These are phyloP conservation scores for Hybos culiciformis DNA, from an alignment of 2,888 invertebrate genomes.

Conservation along the genomic window DNA sequence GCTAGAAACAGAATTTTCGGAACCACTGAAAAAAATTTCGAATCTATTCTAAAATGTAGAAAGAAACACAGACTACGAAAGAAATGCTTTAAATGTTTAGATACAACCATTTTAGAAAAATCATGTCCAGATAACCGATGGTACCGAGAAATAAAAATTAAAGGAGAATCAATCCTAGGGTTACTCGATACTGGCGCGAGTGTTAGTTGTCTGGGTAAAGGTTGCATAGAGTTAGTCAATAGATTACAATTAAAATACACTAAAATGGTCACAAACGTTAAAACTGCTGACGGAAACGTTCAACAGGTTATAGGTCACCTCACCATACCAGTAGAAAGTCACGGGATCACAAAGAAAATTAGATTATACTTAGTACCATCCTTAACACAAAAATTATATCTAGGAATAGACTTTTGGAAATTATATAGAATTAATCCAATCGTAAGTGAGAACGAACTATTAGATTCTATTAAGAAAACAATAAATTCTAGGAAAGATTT, in stretches of 20 bases:
- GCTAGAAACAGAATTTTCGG: too few relatives aligned
- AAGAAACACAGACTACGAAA: too few relatives aligned
- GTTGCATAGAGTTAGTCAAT: slow-evolving; percentile 8
- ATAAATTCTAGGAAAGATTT: too few relatives aligned
- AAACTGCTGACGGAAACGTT: slow-evolving; percentile 11
- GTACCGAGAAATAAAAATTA: slow-evolving; percentile 2
- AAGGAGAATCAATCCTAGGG: slow-evolving; percentile 7
- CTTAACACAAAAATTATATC: background rate
- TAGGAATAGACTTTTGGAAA: background rate
- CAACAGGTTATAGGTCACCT: slow-evolving; percentile 9
- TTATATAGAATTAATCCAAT: background rate
- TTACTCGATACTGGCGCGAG: slow-evolving; percentile 11
- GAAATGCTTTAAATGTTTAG: too few relatives aligned
- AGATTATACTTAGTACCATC: background rate
- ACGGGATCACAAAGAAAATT: background rate
- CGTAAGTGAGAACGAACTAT: too few relatives aligned
- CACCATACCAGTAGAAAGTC: slow-evolving; percentile 3
- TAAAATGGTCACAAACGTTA: background rate
- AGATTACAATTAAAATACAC: background rate
- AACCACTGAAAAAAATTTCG: too few relatives aligned
- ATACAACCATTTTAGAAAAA: too few relatives aligned
- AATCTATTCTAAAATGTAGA: too few relatives aligned
- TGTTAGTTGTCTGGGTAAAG: slow-evolving; percentile 9
- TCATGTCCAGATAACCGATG: too few relatives aligned
- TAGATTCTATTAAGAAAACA: too few relatives aligned